These are phyloP conservation scores for Rhagophthalmus giganteus DNA, from an alignment of 2,888 invertebrate genomes.

Conservation along the genomic window DNA sequence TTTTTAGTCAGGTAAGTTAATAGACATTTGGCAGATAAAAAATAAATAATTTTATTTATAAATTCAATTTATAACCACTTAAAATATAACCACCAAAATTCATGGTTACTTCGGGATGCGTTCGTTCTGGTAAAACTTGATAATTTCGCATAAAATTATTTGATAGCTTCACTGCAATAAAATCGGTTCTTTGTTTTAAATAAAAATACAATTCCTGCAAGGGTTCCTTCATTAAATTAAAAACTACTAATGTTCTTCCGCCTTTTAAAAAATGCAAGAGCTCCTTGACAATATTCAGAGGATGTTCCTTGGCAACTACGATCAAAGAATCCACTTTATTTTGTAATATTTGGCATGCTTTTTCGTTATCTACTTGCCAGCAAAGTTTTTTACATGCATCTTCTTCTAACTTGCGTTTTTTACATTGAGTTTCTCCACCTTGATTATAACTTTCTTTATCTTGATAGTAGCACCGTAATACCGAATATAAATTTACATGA, in stretches of 20 bases:
- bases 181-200: constrained; percentile 71
- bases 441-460: neutral
- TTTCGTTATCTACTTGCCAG: constrained; percentile 72
- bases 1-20: constrained; percentile 63
- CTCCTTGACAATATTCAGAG: constrained; percentile 74
- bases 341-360: constrained; percentile 65
- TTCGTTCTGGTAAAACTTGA: constrained; percentile 87
- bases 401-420: constrained; percentile 11
- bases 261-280: constrained; percentile 76
- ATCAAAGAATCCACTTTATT: constrained; percentile 74
- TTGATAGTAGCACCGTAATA: constrained; percentile 70
- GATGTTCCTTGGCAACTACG: constrained; percentile 84
- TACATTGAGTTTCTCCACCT: constrained; percentile 6
- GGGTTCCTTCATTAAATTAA: constrained; percentile 78
- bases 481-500: constrained; percentile 77
- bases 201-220: constrained; percentile 80
- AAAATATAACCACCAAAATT: constrained; percentile 88
- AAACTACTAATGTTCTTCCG: constrained; percentile 85
- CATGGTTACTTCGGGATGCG: constrained; percentile 94
- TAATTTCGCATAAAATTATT: constrained; percentile 89
- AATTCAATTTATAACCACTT: constrained; percentile 62
- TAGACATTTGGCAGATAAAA: constrained; percentile 2
- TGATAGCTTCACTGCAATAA: constrained; percentile 76
- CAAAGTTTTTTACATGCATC: constrained; percentile 59
- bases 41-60: constrained; percentile 31